phyloP scores from a whole-genome alignment of 2,888 invertebrate species.

The Rhamphomyia laevipes region DNA sequence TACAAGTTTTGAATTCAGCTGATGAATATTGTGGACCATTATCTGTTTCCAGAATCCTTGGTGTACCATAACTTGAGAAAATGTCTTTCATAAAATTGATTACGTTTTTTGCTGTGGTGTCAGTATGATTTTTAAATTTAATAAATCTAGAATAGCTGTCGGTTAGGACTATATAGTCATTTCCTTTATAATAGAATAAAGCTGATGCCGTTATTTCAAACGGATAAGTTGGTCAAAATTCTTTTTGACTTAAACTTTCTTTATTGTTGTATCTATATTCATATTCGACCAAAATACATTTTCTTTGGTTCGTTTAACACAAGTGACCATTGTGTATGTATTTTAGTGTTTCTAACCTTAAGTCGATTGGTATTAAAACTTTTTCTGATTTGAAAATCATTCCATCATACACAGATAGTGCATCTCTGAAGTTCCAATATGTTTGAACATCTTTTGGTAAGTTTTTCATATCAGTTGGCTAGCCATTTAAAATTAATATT shows the following conservation, averaged over 20 bases:
- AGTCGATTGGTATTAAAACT: constrained; percentile 1
- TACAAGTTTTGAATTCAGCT: constrained; percentile 16
- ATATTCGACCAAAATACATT: constrained; percentile 5
- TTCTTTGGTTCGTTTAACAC: constrained; percentile 6
- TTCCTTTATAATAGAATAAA: constrained; percentile 3
- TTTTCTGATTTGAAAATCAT: constrained; percentile 2
- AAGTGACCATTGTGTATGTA: constrained; percentile 1
- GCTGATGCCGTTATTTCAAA: constrained; percentile 5
- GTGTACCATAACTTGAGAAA: constrained; percentile 11
- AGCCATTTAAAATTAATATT: too few relatives aligned
- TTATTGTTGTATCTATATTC: constrained; percentile 4
- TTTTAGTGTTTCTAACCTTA: constrained; percentile 1
- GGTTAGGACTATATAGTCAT: constrained; percentile 2
- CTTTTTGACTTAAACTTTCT: neutral
- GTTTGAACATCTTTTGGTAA: neutral
- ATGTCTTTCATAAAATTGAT: constrained; percentile 4
- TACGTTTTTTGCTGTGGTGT: constrained; percentile 4
- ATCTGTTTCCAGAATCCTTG: constrained; percentile 13
- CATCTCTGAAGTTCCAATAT: constrained; percentile 7
- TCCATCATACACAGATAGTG: constrained; percentile 2
- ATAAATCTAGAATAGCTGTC: constrained; percentile 5
- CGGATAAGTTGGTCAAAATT: too few relatives aligned
- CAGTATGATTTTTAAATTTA: constrained; percentile 4
- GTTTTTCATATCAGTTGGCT: too few relatives aligned
- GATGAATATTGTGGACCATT: constrained; percentile 15